Base-by-base conservation (phyloP, 2,113 vertebrate species). In the Heptranchias perlo region DNA sequence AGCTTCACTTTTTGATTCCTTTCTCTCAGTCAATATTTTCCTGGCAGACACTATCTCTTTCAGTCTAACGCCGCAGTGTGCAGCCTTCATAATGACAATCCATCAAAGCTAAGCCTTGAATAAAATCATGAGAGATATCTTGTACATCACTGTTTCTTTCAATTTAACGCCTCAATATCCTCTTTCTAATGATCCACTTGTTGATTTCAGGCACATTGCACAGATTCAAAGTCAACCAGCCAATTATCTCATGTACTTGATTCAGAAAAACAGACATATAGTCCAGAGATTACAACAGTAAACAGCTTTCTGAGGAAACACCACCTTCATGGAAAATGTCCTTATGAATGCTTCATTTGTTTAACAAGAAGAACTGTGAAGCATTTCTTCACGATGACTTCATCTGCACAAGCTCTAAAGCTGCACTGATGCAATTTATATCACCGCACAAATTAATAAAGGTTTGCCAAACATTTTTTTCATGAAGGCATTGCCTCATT, bases 21-120 rank as follows among this genome's bases (percentile, higher is more conserved):
- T 69, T 95, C 47, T 69, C 94, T 69, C 21, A 69, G 64, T 95
- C 94, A 95, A 95, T 95, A 95, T 69, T 95, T 95, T 69, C 44
- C 47, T 95, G 94, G 44, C 94, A 95, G 94, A 69, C 25, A 49
- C 64, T 49, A 65, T 95, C 64, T 69, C 25, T 69, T 95, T 95
- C 28, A 95, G 44, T 35, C 94, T 95, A 49, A 67, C 69, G 23
- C 39, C 65, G 73, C 94, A 69, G 94, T 21, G 44, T 31, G 62
- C 44, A 69, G 44, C 64, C 93, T 95, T 95, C 44, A 52, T 49
- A 25, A 65, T 69, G 64, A 69, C 94, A 95, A 69, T 95, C 44
- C 25, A 95, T 95, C 94, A 95, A 49, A 69, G 94, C 65, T 28
- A 49, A 52, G 52, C 10, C 23, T 69, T 69, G 94, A 47, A 95